A percentile compares a stretch with the other conserved stretches of the same genome.
Evolutionary conservation across 2,888 invertebrate genomes (phyloP).

Genomic region (Emmelina monodactyla): DNA sequence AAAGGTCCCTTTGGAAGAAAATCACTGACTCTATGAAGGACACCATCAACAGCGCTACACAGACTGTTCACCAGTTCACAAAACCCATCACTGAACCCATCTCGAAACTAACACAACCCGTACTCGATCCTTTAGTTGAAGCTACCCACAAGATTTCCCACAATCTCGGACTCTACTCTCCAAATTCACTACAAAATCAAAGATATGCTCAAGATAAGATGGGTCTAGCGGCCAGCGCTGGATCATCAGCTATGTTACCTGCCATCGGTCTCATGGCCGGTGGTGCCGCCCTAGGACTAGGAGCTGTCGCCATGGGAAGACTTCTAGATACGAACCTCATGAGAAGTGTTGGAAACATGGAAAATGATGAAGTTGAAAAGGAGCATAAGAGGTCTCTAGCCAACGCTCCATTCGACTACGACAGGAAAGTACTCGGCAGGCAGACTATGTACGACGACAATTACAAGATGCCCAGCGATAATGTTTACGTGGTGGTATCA

Average conservation of each 20-base stretch:
- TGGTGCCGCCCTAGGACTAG: slow-evolving; percentile 83
- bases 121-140: slow-evolving; percentile 77
- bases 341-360: slow-evolving; percentile 57
- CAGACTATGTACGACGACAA: slow-evolving; percentile 56
- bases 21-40: slow-evolving; percentile 77
- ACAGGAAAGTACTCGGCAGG: slow-evolving; percentile 45
- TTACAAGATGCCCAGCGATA: slow-evolving; percentile 63
- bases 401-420: slow-evolving; percentile 41
- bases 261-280: slow-evolving; percentile 81
- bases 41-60: slow-evolving; percentile 74
- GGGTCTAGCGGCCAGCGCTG: slow-evolving; percentile 65
- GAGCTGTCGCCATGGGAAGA: slow-evolving; percentile 80
- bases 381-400: slow-evolving; percentile 66
- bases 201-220: slow-evolving; percentile 70
- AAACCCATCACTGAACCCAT: slow-evolving; percentile 68
- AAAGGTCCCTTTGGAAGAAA: slow-evolving; percentile 76
- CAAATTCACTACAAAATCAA: slow-evolving; percentile 47
- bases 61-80: slow-evolving; percentile 72
- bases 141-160: slow-evolving; percentile 82
- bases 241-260: slow-evolving; percentile 72
- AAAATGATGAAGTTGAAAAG: slow-evolving; percentile 44
- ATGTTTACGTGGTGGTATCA: slow-evolving; percentile 60
- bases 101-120: slow-evolving; percentile 68
- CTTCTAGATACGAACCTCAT: slow-evolving; percentile 72
- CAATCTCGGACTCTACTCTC: slow-evolving; percentile 72